phyloP scores from a whole-genome alignment of 2,113 vertebrate genomes.

The Thryonomys swinderianus region DNA sequence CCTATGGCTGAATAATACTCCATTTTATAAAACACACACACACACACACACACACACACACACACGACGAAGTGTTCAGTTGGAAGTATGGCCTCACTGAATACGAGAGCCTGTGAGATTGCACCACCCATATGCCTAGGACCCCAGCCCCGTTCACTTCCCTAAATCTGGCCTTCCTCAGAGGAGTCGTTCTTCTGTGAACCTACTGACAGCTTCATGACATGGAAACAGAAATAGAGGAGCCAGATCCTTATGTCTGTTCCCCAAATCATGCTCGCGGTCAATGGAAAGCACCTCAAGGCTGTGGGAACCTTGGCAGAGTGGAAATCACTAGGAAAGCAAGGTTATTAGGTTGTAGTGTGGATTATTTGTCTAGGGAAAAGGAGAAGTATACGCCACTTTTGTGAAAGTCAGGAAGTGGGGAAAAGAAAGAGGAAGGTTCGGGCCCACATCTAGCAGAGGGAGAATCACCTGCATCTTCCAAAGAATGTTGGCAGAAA shows the following conservation, averaged over 20 bases:
- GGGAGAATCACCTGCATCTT: not conserved
- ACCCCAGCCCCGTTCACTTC: not conserved
- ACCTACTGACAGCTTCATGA: not conserved
- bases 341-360: not conserved
- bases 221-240: not conserved
- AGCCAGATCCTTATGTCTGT: not conserved
- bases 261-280: not conserved
- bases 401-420: not conserved
- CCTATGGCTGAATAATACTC: no score
- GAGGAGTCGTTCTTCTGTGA: not conserved
- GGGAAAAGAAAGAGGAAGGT: conserved; percentile 47
- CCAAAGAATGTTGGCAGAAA: not conserved
- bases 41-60: no score
- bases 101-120: not conserved
- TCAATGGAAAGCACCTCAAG: not conserved
- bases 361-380: not conserved
- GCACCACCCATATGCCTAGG: rapidly evolving
- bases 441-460: not conserved
- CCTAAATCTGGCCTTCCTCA: no score
- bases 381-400: conserved; percentile 53
- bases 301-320: no score
- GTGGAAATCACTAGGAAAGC: no score
- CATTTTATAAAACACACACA: no score
- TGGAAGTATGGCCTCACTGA: not conserved
- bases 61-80: not conserved